Evolutionary conservation across 1,140 invertebrate genomes (phyloP), one percentile per base, ranked within the genome.

Genomic region (Coptotermes formosanus): DNA sequence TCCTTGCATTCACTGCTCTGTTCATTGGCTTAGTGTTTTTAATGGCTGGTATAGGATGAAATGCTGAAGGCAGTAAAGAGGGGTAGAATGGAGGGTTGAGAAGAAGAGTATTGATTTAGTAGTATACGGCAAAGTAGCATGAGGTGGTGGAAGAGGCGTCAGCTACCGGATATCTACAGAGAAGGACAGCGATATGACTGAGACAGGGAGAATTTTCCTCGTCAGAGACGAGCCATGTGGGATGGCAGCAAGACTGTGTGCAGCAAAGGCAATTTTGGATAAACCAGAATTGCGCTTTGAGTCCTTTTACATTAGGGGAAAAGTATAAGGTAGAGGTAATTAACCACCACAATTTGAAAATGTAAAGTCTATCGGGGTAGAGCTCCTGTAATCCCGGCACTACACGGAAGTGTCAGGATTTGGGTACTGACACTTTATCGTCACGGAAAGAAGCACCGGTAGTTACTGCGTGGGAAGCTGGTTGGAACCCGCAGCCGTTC

Each of bases 41-140:
- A 30, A 75, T 75, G 64, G 64, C n/a, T 75, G 64, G 25, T 75
- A 16, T 75, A 75, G 64, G 59, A 64, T 64, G 59, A 64, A 19
- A 23, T 64, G 21, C 59, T 64, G 59, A 64, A 64, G 59, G 59
- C 59, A 64, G 59, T 64, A 9, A 19, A 64, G 64, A 75, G 64
- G 64, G 64, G 64, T 30, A n/a, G n/a, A 14, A 6, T 75, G 64
- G 64, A 75, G 64, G 64, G n/a, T 30, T 75, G 64, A 75, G 64
- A 7, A 30, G 64, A 75, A n/a, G 64, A 75, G 64, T 75, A 75
- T 75, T 75, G 64, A 75, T 75, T 75, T n/a, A 75, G 64, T 25
- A 75, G 64, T 75, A 75, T 16, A 75, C n/a, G 64, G 64, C 64
- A 75, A 75, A 75, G 64, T 75, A 75, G 64, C 64, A 30, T n/a